Evolutionary conservation across 64 coral and sea anemone genomes (phyloP).

Genomic region (Porites australiensis): DNA sequence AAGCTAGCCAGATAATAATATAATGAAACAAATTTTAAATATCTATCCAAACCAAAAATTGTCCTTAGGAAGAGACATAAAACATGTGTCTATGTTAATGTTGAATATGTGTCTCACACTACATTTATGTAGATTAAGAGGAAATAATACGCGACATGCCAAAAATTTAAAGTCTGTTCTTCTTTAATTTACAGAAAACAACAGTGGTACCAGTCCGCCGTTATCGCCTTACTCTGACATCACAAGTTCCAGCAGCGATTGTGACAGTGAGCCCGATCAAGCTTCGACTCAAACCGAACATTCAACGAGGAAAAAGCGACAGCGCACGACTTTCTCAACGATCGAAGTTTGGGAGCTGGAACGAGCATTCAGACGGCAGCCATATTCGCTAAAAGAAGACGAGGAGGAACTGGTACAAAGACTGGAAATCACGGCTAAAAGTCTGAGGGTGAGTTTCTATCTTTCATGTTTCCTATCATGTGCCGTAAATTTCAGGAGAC

Average conservation of each 20-base stretch:
- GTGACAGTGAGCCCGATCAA: conserved; percentile 5
- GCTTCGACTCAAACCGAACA: background rate
- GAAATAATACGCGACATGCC: background rate
- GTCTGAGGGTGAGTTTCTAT: too few relatives aligned
- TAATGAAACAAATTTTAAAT: too few relatives aligned
- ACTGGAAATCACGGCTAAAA: too few relatives aligned
- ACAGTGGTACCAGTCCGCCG: background rate
- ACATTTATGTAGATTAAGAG: too few relatives aligned
- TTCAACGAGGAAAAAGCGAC: background rate
- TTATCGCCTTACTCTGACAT: background rate
- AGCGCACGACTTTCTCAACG: conserved; percentile 5
- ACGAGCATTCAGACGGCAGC: background rate
- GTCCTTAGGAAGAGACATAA: too few relatives aligned
- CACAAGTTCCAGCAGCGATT: background rate
- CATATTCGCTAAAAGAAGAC: background rate
- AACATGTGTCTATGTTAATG: too few relatives aligned
- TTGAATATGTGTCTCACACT: too few relatives aligned
- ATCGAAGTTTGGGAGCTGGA: conserved; percentile 1
- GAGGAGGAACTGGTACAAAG: too few relatives aligned
- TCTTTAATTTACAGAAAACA: background rate
- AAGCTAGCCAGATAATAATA: too few relatives aligned
- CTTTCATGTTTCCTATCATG: too few relatives aligned
- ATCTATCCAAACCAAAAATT: too few relatives aligned
- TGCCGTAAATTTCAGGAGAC: too few relatives aligned
- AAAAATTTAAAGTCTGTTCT: background rate